Evolutionary conservation across 1,140 invertebrate species (phyloP), one percentile per base, ranked within the genome.

Genomic region (Drosophila pallidifrons): DNA sequence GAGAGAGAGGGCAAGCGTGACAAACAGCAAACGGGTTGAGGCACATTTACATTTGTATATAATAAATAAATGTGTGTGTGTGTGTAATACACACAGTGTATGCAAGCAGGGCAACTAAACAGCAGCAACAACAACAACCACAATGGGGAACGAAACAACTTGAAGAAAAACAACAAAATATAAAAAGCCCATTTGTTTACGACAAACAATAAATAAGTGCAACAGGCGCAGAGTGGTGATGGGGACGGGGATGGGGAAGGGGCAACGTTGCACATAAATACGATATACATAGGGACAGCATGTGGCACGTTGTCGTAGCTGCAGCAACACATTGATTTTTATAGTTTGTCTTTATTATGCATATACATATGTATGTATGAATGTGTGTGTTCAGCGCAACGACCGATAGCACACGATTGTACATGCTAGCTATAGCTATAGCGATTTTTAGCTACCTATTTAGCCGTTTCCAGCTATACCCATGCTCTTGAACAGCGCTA

Each of bases 131-230:
- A 75, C 55, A 61, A 11, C 28, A 32, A 25, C 20, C 20, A 25
- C 20, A 25, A 25, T 25, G 20, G 20, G 20, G 20, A 25, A 25
- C 20, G 20, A 25, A 25, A 25, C 20, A 25, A 28, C 32, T 13
- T 52, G 5, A 51, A 41, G 20, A 51, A 70, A 35, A 43, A 41
- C 11, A 49, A 49, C 20, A 45, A 51, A 73, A 69, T 60, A 67
- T 72, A 41, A 63, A 49, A 30, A 69, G 32, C 45, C 65, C 64
- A 81, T 67, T 81, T 81, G 79, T 81, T 81, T 81, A 81, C 79
- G 49, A 65, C 64, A 81, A 81, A 77, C 65, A 82, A 68, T 69
- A 73, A 75, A 79, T 73, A 76, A 59, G 60, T 73, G 65, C 47
- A 68, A 13, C 41, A 43, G 41, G 41, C 25, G 3, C 15, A 11